A percentile compares a stretch with the other conserved stretches of the same genome.
Evolutionary conservation across 2,888 invertebrate species (phyloP).

Genomic region (Drosophila anomalata): DNA sequence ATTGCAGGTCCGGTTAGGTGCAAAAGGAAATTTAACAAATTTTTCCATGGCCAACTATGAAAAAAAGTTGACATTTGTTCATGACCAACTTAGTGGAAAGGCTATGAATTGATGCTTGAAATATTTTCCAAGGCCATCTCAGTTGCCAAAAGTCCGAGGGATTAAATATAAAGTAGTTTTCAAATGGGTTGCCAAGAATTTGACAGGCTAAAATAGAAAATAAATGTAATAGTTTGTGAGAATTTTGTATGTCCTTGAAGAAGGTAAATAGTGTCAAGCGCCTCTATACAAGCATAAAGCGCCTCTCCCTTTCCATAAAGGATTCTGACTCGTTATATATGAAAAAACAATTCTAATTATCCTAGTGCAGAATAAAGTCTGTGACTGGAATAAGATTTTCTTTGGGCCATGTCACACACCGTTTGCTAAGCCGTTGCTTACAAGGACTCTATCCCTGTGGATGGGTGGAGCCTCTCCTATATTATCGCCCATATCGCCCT

Average conservation of each 20-base stretch:
- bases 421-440: conserved; percentile 27
- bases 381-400: neutral
- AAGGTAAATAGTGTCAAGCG: no score
- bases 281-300: no score
- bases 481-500: conserved; percentile 55
- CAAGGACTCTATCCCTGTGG: conserved; percentile 20
- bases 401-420: conserved; percentile 15
- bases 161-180: conserved; percentile 29
- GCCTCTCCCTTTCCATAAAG: no score
- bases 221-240: neutral
- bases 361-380: conserved; percentile 5
- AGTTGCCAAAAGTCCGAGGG: conserved; percentile 18
- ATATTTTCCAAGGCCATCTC: neutral
- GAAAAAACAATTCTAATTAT: conserved; percentile 10
- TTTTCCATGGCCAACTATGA: neutral
- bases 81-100: neutral
- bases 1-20: neutral
- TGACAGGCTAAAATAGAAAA: conserved; percentile 22
- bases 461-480: conserved; percentile 22
- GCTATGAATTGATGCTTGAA: neutral
- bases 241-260: neutral
- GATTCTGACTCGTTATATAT: no score
- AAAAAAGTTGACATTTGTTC: neutral
- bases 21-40: neutral
- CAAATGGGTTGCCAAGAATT: conserved; percentile 29